These are phyloP conservation scores for Perca flavescens DNA, from an alignment of 2,113 vertebrate genomes.

Conservation along the genomic window DNA sequence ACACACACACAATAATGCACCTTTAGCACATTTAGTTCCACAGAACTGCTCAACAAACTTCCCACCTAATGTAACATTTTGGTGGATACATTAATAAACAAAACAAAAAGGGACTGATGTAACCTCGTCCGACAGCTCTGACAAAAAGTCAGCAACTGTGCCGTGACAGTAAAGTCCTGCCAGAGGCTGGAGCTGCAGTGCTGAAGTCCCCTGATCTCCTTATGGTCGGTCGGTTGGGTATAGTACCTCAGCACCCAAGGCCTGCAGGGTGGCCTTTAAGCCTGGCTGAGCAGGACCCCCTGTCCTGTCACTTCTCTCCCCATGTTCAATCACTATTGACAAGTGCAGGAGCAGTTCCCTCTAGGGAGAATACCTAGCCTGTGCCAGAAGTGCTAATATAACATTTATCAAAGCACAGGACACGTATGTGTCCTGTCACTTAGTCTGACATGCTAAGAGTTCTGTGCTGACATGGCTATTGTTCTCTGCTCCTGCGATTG, in stretches of 20 bases:
- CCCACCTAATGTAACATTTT: slow-evolving; percentile 39
- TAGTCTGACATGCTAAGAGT: slow-evolving; percentile 88
- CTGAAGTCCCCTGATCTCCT: slow-evolving; percentile 59
- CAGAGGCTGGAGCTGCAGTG: slow-evolving; percentile 78
- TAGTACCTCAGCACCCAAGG: slow-evolving; percentile 84
- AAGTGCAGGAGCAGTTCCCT: slow-evolving; percentile 90
- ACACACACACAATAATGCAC: slow-evolving; percentile 1
- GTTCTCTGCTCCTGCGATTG: slow-evolving; percentile 60
- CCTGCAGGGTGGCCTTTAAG: slow-evolving; percentile 93
- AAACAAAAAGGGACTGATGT: slow-evolving; percentile 82
- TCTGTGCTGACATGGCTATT: slow-evolving; percentile 75
- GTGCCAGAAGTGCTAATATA: slow-evolving; percentile 93
- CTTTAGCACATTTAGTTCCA: slow-evolving; percentile 21
- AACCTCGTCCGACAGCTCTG: slow-evolving; percentile 87
- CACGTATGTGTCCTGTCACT: slow-evolving; percentile 86
- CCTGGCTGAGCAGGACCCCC: slow-evolving; percentile 87
- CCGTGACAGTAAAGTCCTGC: slow-evolving; percentile 80
- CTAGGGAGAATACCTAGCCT: slow-evolving; percentile 86
- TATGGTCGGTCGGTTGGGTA: slow-evolving; percentile 50
- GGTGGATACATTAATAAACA: slow-evolving; percentile 50
- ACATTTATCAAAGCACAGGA: slow-evolving; percentile 89
- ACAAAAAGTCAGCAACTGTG: slow-evolving; percentile 74
- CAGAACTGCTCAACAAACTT: slow-evolving; percentile 51
- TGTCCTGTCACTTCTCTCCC: slow-evolving; percentile 82
- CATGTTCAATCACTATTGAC: slow-evolving; percentile 91